Percentiles rank a stretch among this genome's conserved stretches.
phyloP scores from a whole-genome alignment of 2,888 invertebrate species.

The Thecocarcelia acutangulata region DNA sequence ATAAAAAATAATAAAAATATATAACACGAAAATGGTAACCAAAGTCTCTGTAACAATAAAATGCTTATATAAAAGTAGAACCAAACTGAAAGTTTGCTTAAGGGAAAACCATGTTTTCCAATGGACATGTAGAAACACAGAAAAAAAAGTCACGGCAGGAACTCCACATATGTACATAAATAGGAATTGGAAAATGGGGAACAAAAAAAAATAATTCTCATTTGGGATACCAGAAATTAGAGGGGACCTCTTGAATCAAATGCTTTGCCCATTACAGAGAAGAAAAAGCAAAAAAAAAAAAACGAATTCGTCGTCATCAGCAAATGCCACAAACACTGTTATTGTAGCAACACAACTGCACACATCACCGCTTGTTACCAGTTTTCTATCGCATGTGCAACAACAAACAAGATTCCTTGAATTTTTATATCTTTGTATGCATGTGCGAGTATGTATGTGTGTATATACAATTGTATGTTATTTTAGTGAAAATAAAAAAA shows the following conservation, averaged over 20 bases:
- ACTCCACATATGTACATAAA: not conserved
- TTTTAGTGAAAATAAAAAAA: slow-evolving; percentile 1
- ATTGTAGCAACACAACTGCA: not conserved
- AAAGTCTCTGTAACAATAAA: slow-evolving; percentile 10
- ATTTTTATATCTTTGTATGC: not conserved
- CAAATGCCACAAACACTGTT: not conserved
- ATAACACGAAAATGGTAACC: slow-evolving; percentile 6
- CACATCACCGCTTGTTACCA: not conserved
- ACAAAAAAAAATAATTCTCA: slow-evolving; percentile 41
- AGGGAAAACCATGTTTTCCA: not conserved
- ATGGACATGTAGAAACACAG: not conserved
- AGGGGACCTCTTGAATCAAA: slow-evolving; percentile 1
- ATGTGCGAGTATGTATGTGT: too few relatives aligned
- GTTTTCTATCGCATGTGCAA: not conserved
- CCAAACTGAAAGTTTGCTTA: slow-evolving; percentile 49
- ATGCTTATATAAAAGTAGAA: not conserved
- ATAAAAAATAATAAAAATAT: not conserved
- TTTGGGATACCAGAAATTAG: slow-evolving; percentile 50
- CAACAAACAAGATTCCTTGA: slow-evolving; percentile 8
- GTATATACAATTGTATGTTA: not conserved
- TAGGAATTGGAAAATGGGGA: not conserved
- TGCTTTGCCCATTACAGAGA: not conserved
- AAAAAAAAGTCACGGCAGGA: slow-evolving; percentile 13
- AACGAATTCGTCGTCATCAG: slow-evolving; percentile 18
- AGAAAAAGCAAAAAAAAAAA: not conserved